Percentiles rank a stretch among this genome's conserved stretches.
Evolutionary conservation across 2,113 vertebrate species (phyloP).

Genomic region (Alligator sinensis): DNA sequence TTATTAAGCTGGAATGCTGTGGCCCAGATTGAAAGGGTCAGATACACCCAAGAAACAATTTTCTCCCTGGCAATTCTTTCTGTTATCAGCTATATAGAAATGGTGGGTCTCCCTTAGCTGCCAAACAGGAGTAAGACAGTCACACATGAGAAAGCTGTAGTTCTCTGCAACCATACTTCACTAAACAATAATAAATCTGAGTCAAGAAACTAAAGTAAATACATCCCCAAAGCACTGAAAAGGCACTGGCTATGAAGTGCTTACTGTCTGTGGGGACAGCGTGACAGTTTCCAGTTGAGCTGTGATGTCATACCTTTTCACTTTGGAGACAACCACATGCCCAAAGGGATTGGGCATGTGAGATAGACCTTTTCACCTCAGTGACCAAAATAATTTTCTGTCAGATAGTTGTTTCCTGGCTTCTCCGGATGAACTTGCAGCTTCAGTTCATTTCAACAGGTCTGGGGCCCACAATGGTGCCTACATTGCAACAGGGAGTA

Average conservation of each 20-base stretch:
- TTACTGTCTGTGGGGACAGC: background rate
- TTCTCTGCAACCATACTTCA: background rate
- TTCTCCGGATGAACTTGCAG: background rate
- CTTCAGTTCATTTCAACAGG: constrained; percentile 23
- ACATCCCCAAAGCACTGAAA: constrained; percentile 7
- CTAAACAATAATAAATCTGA: background rate
- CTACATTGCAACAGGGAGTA: constrained; percentile 29
- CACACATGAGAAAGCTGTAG: background rate
- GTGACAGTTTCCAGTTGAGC: background rate
- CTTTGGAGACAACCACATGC: background rate
- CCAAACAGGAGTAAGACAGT: background rate
- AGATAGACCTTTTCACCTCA: background rate
- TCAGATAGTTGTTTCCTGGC: background rate
- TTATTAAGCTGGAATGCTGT: constrained; percentile 43
- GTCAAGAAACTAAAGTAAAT: constrained; percentile 1
- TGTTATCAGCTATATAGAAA: constrained; percentile 34
- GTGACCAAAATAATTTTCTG: rapidly evolving
- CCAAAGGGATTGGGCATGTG: background rate
- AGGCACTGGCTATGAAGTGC: background rate
- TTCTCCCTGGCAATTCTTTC: constrained; percentile 48
- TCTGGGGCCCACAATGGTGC: background rate
- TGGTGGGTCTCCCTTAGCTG: constrained; percentile 6
- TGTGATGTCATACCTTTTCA: rapidly evolving
- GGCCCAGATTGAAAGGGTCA: constrained; percentile 58
- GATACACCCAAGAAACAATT: constrained; percentile 59